Percentiles rank a stretch among this genome's conserved stretches.
Evolutionary conservation across 1,140 invertebrate genomes (phyloP).

Genomic region (Melanaphis sacchari): DNA sequence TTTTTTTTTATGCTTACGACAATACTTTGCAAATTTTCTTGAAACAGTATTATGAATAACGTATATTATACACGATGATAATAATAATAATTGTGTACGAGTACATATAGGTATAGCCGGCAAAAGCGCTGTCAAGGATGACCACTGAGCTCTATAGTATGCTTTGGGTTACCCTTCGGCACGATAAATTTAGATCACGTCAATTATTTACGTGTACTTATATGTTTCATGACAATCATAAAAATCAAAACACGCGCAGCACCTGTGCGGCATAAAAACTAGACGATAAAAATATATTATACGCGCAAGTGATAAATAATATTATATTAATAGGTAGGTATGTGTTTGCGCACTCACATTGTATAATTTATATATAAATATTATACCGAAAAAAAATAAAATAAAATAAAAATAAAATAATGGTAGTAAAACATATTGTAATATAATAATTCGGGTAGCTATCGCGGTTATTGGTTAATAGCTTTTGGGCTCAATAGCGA

Average conservation of each 20-base stretch:
- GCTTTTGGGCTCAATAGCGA: not conserved
- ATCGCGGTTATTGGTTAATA: not conserved
- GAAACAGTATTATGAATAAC: not conserved
- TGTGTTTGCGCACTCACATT: not conserved
- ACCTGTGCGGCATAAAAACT: not conserved
- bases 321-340: not conserved
- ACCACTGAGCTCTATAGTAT: not conserved
- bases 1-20: not conserved
- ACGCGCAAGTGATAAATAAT: not conserved
- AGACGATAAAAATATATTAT: not conserved
- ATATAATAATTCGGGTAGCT: not conserved
- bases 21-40: not conserved
- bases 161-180: not conserved
- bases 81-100: not conserved
- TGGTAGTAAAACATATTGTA: not conserved
- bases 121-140: not conserved
- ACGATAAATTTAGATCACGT: conserved; percentile 24
- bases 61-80: not conserved
- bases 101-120: not conserved
- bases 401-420: not conserved
- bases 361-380: not conserved
- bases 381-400: not conserved
- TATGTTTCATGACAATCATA: conserved; percentile 3
- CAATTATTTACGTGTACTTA: not conserved
- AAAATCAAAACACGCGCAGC: not conserved